Base-by-base conservation (phyloP, 30 jellyfish, hydroid and myxozoan species). In the Mastigias papua region DNA sequence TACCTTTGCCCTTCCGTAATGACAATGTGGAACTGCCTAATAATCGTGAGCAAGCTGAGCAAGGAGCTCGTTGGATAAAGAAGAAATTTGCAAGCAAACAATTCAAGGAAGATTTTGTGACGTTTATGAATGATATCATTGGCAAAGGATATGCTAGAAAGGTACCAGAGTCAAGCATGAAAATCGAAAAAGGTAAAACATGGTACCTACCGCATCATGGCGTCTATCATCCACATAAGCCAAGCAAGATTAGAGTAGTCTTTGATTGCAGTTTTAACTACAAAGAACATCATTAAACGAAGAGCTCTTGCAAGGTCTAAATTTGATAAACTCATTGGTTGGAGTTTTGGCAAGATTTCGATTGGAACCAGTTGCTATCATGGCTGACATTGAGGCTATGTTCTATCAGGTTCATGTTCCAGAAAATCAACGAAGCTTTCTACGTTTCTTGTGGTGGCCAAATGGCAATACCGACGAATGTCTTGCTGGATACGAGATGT, bases 371-470 rank as follows among this genome's bases (percentile, higher is more conserved):
- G 54, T 42, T 42, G 54, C 54, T 4, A 15, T 42, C 13, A 42
- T 15, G 7, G 54, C 54, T 4, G 13, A 15, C 54, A 42, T 42
- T 15, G 54, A 42, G 54, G 54, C 54, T 42, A 42, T 42, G 48
- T 33, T 28, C 25, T 79, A 37, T 73, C 80, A 26, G 17, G 93
- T 84, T 27, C 30, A 34, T 7, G 91, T 84, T 28, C 54, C 91
- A 42, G 75, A 37, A 69, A 68, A 48, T 64, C 87, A 81, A 65
- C 48, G 77, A 29, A 58, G 76, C 76, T 65, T 28, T 37, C 72
- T 81, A 29, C 74, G 91, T 37, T 81, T 64, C 91, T 58, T 79
- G 33, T 79, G 90, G 90, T 79, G 90, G 90, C 90, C 54, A 4
- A 42, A 61, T 62, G 90, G 90, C 37, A 51, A 81, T 88, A 62